Percentiles rank a stretch among this genome's conserved stretches.
phyloP scores from a whole-genome alignment of 1,140 invertebrate species.

The Drosophila paulistorum region DNA sequence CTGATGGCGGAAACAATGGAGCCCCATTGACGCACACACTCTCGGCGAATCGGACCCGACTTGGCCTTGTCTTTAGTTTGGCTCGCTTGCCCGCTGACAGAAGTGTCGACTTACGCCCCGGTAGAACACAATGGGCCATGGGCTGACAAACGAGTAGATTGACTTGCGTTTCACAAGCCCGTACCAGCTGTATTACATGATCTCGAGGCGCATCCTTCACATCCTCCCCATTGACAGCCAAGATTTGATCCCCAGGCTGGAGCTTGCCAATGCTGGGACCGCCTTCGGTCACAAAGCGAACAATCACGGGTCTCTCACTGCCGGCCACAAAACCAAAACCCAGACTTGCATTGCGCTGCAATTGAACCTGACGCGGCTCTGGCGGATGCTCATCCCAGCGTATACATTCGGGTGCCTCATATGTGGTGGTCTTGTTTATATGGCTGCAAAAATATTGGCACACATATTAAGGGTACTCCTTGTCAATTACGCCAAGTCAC shows the following conservation, averaged over 20 bases:
- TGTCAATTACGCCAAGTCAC: not conserved
- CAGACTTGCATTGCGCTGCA: slow-evolving; percentile 89
- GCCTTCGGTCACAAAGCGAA: slow-evolving; percentile 93
- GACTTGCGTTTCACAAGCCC: slow-evolving; percentile 90
- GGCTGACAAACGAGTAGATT: slow-evolving; percentile 92
- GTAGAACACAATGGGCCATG: slow-evolving; percentile 86
- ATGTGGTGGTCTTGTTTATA: slow-evolving; percentile 94
- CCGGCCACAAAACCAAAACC: slow-evolving; percentile 97
- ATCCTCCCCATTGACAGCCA: slow-evolving; percentile 95
- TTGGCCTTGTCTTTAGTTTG: slow-evolving; percentile 90
- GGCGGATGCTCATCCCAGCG: slow-evolving; percentile 87
- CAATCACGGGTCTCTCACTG: slow-evolving; percentile 94
- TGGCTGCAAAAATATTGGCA: slow-evolving; percentile 86
- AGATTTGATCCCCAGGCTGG: slow-evolving; percentile 94
- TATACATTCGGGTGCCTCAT: slow-evolving; percentile 88
- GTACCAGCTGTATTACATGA: slow-evolving; percentile 94
- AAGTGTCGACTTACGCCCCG: slow-evolving; percentile 90
- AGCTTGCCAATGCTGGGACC: slow-evolving; percentile 95
- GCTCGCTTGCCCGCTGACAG: slow-evolving; percentile 94
- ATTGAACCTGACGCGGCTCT: slow-evolving; percentile 89
- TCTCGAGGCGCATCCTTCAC: slow-evolving; percentile 92
- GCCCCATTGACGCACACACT: slow-evolving; percentile 94
- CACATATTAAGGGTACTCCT: not conserved
- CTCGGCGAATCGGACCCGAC: slow-evolving; percentile 94
- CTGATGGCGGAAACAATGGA: slow-evolving; percentile 89